phyloP scores from a whole-genome alignment of 2,888 invertebrate genomes.

The Alsophila aescularia region DNA sequence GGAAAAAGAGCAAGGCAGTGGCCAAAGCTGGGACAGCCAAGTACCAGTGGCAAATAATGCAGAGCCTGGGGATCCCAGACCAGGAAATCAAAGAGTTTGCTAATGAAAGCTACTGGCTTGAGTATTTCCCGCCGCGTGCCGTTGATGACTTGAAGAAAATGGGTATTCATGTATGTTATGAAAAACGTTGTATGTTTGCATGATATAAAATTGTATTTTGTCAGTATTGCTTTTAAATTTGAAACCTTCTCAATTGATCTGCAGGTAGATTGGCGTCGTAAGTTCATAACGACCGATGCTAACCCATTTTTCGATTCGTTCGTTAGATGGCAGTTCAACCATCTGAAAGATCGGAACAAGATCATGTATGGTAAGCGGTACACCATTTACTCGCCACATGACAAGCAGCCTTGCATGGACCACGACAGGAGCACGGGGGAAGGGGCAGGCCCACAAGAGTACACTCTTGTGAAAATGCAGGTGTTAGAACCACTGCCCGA shows the following conservation, averaged over 20 bases:
- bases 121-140: slow-evolving; percentile 97
- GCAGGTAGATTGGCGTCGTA: slow-evolving; percentile 98
- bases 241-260: slow-evolving; percentile 5
- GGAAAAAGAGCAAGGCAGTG: slow-evolving; percentile 97
- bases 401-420: slow-evolving; percentile 99
- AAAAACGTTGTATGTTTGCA: background rate
- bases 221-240: background rate
- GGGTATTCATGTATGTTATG: slow-evolving; percentile 92
- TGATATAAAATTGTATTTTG: background rate
- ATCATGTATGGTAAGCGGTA: slow-evolving; percentile 98
- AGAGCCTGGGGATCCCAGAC: slow-evolving; percentile 93
- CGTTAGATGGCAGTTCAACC: slow-evolving; percentile 97
- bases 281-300: slow-evolving; percentile 99
- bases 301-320: slow-evolving; percentile 99
- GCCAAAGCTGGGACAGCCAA: slow-evolving; percentile 95
- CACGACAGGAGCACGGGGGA: slow-evolving; percentile 98
- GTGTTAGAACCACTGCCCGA: slow-evolving; percentile 89
- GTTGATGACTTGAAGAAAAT: slow-evolving; percentile 93
- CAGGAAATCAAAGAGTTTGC: slow-evolving; percentile 97
- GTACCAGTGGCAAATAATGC: slow-evolving; percentile 99
- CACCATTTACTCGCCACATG: slow-evolving; percentile 97
- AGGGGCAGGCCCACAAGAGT: slow-evolving; percentile 99
- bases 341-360: slow-evolving; percentile 93
- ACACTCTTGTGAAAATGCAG: slow-evolving; percentile 97
- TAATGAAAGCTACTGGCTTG: slow-evolving; percentile 96